Evolutionary conservation across 2,888 invertebrate genomes (phyloP).

Genomic region (Drosophila paramelanica): DNA sequence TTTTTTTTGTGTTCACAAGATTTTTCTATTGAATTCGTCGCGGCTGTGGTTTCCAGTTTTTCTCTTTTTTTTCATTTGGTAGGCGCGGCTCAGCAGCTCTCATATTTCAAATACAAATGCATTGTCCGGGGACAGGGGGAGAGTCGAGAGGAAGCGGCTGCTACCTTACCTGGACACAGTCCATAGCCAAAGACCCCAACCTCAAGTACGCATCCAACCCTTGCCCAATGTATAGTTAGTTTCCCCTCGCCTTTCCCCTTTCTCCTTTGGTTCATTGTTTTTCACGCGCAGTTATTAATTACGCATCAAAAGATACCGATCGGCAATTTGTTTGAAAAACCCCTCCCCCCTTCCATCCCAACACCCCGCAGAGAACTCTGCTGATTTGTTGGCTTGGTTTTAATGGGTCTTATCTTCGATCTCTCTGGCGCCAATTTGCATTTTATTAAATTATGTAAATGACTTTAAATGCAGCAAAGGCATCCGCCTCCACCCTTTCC

Average conservation of each 20-base stretch:
- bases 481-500: no score
- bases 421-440: conserved; percentile 60
- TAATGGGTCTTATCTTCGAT: conserved; percentile 66
- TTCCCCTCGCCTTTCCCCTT: conserved; percentile 4
- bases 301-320: conserved; percentile 79
- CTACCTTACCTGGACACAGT: conserved; percentile 46
- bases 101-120: conserved; percentile 53
- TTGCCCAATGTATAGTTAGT: conserved; percentile 15
- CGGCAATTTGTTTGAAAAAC: conserved; percentile 59
- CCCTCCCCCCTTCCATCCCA: neutral
- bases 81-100: conserved; percentile 42
- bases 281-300: conserved; percentile 71
- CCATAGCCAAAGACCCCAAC: conserved; percentile 3
- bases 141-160: neutral
- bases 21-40: conserved; percentile 58
- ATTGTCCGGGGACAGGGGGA: no score
- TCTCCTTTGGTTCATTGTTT: conserved; percentile 18
- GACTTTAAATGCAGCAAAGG: conserved; percentile 16
- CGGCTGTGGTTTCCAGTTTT: conserved; percentile 55
- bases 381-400: conserved; percentile 60
- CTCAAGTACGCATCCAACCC: conserved; percentile 16
- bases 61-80: conserved; percentile 4
- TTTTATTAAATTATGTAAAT: conserved; percentile 77
- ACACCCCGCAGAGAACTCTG: conserved; percentile 6
- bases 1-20: conserved; percentile 32